A percentile compares a stretch with the other conserved stretches of the same genome.
Conservation (phyloP, 2,113 vertebrate species). For the Chaenogobius annularis region DNA sequence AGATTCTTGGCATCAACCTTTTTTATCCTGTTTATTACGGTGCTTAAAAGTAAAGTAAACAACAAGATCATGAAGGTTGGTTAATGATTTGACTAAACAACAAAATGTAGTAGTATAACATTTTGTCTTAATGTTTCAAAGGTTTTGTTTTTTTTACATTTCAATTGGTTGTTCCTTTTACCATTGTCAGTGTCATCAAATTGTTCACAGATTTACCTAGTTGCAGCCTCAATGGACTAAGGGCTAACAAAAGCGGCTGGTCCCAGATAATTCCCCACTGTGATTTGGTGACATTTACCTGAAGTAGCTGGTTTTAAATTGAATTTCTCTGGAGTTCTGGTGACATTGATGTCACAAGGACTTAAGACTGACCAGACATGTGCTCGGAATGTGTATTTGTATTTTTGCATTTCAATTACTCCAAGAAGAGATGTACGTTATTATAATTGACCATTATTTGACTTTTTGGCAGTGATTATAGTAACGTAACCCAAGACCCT, state of each 20-base stretch:
- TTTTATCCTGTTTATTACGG: too few species aligned
- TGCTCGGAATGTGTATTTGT: slow-evolving; percentile 31
- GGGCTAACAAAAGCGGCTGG: slow-evolving; percentile 1
- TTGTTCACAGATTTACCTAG: not conserved
- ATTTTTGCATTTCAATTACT: slow-evolving; percentile 17
- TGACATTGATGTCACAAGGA: slow-evolving; percentile 61
- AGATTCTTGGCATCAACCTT: too few species aligned
- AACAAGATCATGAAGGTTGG: too few species aligned
- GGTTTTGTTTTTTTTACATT: too few species aligned
- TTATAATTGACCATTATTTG: too few species aligned
- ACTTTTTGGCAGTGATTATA: too few species aligned
- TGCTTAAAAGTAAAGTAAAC: too few species aligned
- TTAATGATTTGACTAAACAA: too few species aligned
- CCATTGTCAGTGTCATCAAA: not conserved
- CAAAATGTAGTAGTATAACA: too few species aligned
- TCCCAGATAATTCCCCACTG: slow-evolving; percentile 49
- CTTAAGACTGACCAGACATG: slow-evolving; percentile 38
- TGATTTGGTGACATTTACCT: slow-evolving; percentile 59
- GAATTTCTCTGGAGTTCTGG: slow-evolving; percentile 30
- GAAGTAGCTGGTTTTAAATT: slow-evolving; percentile 45
- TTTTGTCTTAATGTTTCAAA: too few species aligned
- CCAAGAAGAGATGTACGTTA: too few species aligned
- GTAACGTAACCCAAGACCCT: too few species aligned
- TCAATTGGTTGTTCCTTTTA: not conserved
- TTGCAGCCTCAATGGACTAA: not conserved